phyloP scores from a whole-genome alignment of 2,888 invertebrate genomes.

The Sinopyrophorus schimmeli region DNA sequence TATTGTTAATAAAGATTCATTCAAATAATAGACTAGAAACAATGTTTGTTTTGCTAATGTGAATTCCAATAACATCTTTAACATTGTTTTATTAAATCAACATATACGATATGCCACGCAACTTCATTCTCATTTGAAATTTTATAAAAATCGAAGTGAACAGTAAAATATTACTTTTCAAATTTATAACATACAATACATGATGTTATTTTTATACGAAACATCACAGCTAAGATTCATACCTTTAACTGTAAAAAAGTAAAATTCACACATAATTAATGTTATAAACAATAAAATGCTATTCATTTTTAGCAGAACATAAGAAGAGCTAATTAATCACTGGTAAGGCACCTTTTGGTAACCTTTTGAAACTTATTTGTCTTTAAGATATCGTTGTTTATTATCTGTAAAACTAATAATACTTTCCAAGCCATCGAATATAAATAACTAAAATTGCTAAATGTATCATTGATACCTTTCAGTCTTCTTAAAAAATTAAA shows the following conservation, averaged over 20 bases:
- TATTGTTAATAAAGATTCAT: not conserved
- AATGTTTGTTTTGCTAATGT: not conserved
- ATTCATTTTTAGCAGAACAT: slow-evolving; percentile 17
- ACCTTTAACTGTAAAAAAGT: slow-evolving; percentile 10
- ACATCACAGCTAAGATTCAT: slow-evolving; percentile 1
- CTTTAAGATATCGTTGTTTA: not conserved
- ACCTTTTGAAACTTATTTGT: slow-evolving; percentile 10
- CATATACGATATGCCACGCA: slow-evolving; percentile 3
- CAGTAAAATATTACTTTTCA: not conserved
- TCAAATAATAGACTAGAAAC: slow-evolving; percentile 9
- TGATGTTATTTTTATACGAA: slow-evolving; percentile 2
- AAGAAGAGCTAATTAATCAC: not conserved
- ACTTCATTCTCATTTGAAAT: not conserved
- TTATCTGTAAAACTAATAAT: not conserved
- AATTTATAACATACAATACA: not conserved
- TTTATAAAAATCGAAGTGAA: not conserved
- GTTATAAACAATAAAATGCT: slow-evolving; percentile 1
- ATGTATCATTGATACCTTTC: not conserved
- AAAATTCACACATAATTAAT: slow-evolving; percentile 17
- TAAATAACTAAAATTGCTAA: not conserved
- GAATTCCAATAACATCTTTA: not conserved
- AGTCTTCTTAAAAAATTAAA: too few species aligned
- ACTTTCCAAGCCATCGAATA: not conserved
- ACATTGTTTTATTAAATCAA: not conserved
- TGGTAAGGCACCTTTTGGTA: slow-evolving; percentile 12